phyloP scores from a whole-genome alignment of 2,797 vertebrate species.

The Tokudaia muenninki region DNA sequence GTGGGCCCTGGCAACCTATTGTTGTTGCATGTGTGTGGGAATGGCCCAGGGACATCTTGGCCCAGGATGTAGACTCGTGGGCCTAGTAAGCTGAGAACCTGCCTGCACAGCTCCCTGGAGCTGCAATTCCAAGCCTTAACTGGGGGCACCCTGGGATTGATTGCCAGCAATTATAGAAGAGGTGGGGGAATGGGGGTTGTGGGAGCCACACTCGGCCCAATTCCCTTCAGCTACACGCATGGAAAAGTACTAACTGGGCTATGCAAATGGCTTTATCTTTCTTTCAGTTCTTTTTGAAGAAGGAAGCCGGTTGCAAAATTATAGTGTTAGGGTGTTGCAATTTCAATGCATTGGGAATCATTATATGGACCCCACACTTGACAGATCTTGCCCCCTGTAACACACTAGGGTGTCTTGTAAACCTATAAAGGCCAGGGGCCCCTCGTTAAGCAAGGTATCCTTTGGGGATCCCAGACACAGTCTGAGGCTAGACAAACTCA shows the following conservation, averaged over 20 bases:
- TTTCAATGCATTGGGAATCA: neutral
- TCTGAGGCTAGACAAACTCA: neutral
- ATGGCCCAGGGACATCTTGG: neutral
- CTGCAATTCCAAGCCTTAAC: neutral
- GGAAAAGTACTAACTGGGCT: slow-evolving; percentile 42
- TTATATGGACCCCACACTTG: neutral
- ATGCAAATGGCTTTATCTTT: neutral
- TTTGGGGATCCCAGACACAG: neutral
- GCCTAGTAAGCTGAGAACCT: neutral
- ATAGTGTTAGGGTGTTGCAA: neutral
- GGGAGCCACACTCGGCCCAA: neutral
- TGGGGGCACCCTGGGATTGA: neutral
- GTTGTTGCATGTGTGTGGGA: neutral
- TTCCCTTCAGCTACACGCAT: neutral
- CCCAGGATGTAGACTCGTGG: neutral
- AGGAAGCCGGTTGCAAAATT: slow-evolving; percentile 58
- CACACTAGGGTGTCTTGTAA: neutral
- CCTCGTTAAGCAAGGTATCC: neutral
- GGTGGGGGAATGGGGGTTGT: neutral
- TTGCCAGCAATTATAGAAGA: neutral
- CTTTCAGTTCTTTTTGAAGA: slow-evolving; percentile 43
- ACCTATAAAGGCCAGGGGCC: neutral
- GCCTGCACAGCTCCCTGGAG: neutral
- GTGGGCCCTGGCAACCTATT: slow-evolving; percentile 39
- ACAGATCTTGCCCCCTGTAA: neutral